Conservation (phyloP, 2,113 vertebrate genomes). For the Microcebus lehilahytsara region DNA sequence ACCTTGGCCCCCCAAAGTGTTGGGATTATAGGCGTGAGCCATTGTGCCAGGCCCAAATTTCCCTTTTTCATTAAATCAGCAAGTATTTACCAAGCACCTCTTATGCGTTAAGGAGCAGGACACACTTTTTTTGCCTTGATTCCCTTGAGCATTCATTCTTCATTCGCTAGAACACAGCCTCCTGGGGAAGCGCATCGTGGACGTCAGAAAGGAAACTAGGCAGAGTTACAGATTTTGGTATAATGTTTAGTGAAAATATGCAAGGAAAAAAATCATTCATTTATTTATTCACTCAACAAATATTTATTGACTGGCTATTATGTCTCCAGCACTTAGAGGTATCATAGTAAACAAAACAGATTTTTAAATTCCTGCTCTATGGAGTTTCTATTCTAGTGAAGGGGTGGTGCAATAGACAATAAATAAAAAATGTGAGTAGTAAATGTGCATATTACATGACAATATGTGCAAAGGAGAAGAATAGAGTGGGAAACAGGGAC, state of each 20-base stretch:
- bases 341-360: not conserved
- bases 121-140: accelerated
- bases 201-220: not conserved
- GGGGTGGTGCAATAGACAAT: not conserved
- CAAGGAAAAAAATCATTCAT: not conserved
- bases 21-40: no score
- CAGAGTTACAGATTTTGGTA: not conserved
- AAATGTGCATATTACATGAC: not conserved
- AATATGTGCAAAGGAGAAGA: not conserved
- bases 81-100: not conserved
- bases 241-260: not conserved
- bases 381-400: not conserved
- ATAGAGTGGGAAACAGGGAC: not conserved
- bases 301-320: not conserved
- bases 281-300: not conserved
- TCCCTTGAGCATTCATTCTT: not conserved
- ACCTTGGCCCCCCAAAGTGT: not conserved
- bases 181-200: not conserved
- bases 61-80: not conserved
- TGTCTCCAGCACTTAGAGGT: not conserved
- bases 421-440: not conserved
- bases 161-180: not conserved
- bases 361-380: not conserved
- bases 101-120: not conserved
- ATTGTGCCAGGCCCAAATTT: not conserved